Base-by-base conservation (phyloP, 1,140 invertebrate genomes). In the Pachypeltis micranthus region DNA sequence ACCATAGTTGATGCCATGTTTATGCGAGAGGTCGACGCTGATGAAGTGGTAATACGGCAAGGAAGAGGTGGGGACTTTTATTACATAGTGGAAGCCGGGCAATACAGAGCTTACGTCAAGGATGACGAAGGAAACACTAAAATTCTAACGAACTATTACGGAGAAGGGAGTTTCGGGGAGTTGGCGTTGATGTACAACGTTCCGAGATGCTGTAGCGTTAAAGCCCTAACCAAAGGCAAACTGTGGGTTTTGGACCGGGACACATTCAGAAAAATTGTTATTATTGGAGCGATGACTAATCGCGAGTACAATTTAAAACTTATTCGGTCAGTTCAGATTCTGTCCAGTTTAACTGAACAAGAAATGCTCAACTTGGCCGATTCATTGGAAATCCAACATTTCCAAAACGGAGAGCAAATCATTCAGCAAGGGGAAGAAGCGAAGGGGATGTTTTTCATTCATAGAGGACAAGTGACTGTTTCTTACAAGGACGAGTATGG, bases 361-460 rank as follows among this genome's bases (percentile, higher is more conserved):
- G 94, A 98, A 75, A 81, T 92, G 68, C 92, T 96, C 84, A 97
- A 96, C 79, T 79, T 98, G 64, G 93, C 93, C 54, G 94, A 98
- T 77, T 94, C 94, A 44, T 80, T 98, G 57, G 79, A 86, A 68
- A 85, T 93, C 27, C 86, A 85, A 73, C 80, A 81, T 25, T 92
- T 84, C 75, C 73, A 76, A 56, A 78, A 86, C 70, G 86, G 85
- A 56, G 84, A 91, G 65, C 78, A 84, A 70, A 95, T 97, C 72
- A 96, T 97, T 68, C 84, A 85, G 72, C 91, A 96, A 77, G 93
- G 92, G 7, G 91, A 96, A 72, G 82, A 81, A n/a, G 94, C 92
- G 31, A 90, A 96, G 76, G 93, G 93, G 51, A 95, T 97, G 91
- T 96, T 93, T 78, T 96, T 98, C 76, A 84, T 98, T 26, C 93